phyloP scores from a whole-genome alignment of 2,797 vertebrate genomes.

The Champsocephalus esox region DNA sequence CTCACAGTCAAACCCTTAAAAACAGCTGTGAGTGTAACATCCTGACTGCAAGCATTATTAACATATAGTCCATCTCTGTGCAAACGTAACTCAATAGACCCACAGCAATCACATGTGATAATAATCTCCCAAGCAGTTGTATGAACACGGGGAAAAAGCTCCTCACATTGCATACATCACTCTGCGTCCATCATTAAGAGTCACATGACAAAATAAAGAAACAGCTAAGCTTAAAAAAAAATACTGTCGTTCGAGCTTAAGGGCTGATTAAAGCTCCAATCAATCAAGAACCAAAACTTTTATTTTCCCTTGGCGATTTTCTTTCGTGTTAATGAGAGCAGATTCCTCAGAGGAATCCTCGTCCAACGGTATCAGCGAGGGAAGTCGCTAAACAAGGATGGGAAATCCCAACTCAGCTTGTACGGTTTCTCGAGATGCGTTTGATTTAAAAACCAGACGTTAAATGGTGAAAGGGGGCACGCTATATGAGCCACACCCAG shows the following conservation, averaged over 20 bases:
- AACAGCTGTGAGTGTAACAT: constrained; percentile 37
- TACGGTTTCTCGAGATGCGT: constrained; percentile 65
- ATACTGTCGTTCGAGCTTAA: constrained; percentile 71
- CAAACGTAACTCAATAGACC: constrained; percentile 72
- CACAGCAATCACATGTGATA: constrained; percentile 73
- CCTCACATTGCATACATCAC: constrained; percentile 31
- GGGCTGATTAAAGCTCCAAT: constrained; percentile 69
- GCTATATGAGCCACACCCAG: constrained; percentile 52
- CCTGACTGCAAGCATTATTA: constrained; percentile 51
- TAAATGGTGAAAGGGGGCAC: constrained; percentile 49
- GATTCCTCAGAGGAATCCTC: constrained; percentile 63
- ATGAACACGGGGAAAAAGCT: constrained; percentile 36
- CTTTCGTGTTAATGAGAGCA: constrained; percentile 33
- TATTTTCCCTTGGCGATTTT: constrained; percentile 19
- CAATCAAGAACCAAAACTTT: constrained; percentile 36
- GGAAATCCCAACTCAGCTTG: constrained; percentile 45
- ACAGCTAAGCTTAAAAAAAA: constrained; percentile 52
- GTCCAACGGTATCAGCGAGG: constrained; percentile 44
- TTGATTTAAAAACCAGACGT: constrained; percentile 52
- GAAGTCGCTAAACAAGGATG: constrained; percentile 39
- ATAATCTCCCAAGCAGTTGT: constrained; percentile 54
- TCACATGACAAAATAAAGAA: constrained; percentile 60
- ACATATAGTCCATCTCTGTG: constrained; percentile 63
- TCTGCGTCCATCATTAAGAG: constrained; percentile 46
- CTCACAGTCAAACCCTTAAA: constrained; percentile 30